A percentile compares a stretch with the other conserved stretches of the same genome.
Conservation (phyloP, 1,140 invertebrate genomes). For the Maconellicoccus hirsutus region DNA sequence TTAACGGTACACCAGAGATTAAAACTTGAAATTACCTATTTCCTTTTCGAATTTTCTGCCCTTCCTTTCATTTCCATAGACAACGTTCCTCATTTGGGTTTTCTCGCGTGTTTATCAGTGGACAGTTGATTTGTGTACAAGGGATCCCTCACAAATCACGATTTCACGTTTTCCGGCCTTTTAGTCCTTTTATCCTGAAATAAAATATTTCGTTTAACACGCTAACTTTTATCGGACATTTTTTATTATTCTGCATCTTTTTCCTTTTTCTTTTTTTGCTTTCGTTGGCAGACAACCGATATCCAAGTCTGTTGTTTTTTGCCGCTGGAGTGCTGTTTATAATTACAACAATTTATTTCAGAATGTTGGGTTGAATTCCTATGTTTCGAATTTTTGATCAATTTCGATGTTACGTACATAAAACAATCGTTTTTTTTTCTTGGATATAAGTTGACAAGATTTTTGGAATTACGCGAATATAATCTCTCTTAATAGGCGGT, state of each 20-base stretch:
- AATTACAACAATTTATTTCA: neutral
- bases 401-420: neutral
- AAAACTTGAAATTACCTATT: neutral
- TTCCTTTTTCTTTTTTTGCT: neutral
- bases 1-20: neutral
- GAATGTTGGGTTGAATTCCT: neutral
- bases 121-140: constrained; percentile 3
- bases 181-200: neutral
- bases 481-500: neutral
- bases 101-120: neutral
- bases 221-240: neutral
- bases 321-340: neutral
- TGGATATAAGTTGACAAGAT: neutral
- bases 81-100: neutral
- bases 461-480: constrained; percentile 4
- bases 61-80: neutral
- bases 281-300: neutral
- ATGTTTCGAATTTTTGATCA: neutral
- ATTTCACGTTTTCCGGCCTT: neutral
- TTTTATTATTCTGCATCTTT: neutral
- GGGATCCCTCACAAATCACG: neutral
- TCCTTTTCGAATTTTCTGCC: neutral
- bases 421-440: neutral
- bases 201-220: neutral
- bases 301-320: neutral